Conservation (phyloP, 2,797 vertebrate species). For the Gallinago solitaria region DNA sequence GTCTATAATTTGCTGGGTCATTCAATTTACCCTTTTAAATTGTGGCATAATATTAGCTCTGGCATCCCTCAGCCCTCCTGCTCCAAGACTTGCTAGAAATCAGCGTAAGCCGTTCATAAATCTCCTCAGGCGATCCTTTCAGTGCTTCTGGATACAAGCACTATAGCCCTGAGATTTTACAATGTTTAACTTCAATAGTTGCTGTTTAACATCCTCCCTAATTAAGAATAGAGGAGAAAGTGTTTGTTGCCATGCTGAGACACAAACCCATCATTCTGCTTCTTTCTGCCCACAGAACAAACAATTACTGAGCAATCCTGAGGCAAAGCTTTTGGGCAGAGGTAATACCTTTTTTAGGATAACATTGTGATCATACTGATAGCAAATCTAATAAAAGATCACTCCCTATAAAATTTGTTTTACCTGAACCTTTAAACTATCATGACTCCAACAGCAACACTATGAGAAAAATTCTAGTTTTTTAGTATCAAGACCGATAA, state of each 20-base stretch:
- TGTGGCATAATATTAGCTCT: not conserved
- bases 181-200: not conserved
- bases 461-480: not conserved
- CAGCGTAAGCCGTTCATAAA: not conserved
- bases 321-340: not conserved
- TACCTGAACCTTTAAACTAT: not conserved
- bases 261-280: not conserved
- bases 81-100: not conserved
- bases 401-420: not conserved
- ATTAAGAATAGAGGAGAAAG: not conserved
- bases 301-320: not conserved
- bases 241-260: not conserved
- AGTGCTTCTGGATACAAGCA: not conserved
- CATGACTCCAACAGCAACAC: not conserved
- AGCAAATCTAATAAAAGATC: not conserved
- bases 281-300: not conserved
- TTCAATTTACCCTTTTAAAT: slow-evolving; percentile 19
- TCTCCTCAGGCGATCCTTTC: slow-evolving; percentile 19
- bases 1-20: slow-evolving; percentile 35
- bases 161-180: not conserved
- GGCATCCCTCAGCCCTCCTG: not conserved
- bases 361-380: not conserved
- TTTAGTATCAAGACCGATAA: not conserved
- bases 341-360: not conserved
- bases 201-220: not conserved